These are phyloP conservation scores for Tetranychus urticae DNA, from an alignment of 1,140 invertebrate species.

Conservation along the genomic window DNA sequence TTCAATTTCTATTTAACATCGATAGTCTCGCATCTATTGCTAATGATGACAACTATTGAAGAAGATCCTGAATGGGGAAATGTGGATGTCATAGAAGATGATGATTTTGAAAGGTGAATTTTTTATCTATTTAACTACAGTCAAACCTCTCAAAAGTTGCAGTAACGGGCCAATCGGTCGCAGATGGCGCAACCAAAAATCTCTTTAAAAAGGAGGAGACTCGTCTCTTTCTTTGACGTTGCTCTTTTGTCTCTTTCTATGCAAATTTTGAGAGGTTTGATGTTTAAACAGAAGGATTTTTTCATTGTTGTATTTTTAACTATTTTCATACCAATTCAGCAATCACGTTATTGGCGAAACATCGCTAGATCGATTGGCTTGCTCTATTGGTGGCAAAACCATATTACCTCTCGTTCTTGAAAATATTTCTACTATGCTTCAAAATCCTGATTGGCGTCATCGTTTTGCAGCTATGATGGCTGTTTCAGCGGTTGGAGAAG, in stretches of 20 bases:
- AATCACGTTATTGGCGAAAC: slow-evolving; percentile 88
- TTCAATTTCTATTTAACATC: slow-evolving; percentile 6
- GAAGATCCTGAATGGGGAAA: slow-evolving; percentile 66
- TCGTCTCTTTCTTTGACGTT: too few relatives aligned
- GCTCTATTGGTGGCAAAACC: slow-evolving; percentile 81
- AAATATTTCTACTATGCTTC: slow-evolving; percentile 54
- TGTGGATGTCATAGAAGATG: slow-evolving; percentile 46
- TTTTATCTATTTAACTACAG: background rate
- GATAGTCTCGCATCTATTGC: slow-evolving; percentile 53
- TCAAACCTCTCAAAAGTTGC: too few relatives aligned
- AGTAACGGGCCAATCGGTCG: too few relatives aligned
- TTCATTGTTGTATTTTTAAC: background rate
- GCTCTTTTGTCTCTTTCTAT: too few relatives aligned
- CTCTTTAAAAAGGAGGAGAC: too few relatives aligned
- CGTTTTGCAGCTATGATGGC: slow-evolving; percentile 90
- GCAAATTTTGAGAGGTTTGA: too few relatives aligned
- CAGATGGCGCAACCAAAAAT: too few relatives aligned
- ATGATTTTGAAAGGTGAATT: slow-evolving; percentile 19
- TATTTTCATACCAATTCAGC: slow-evolving; percentile 24
- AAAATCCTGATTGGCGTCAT: slow-evolving; percentile 27
- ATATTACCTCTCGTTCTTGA: slow-evolving; percentile 67
- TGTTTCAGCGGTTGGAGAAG: slow-evolving; percentile 90
- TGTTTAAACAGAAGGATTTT: background rate
- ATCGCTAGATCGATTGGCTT: slow-evolving; percentile 81
- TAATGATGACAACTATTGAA: slow-evolving; percentile 92